Evolutionary conservation across 2,888 invertebrate genomes (phyloP), one percentile per base, ranked within the genome.

Genomic region (Ephialtes manifestator): DNA sequence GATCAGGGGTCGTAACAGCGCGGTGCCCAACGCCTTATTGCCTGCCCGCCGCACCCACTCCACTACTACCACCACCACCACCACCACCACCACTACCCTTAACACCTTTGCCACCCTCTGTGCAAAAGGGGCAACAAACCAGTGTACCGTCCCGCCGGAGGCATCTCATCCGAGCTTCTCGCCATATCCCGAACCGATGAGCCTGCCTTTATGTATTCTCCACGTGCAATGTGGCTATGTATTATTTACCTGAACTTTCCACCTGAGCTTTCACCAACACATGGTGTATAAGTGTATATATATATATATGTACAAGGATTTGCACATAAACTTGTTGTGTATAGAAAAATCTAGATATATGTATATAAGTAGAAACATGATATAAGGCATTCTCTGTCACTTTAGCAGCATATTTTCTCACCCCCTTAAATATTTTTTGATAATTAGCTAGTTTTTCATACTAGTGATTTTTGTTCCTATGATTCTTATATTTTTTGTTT

Each of bases 1-100:
- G 92, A 93, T 93, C 92, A 93, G 90, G 90, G 92, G 89, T 92
- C 92, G 92, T 92, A 92, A 93, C 92, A 89, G 91, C 92, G 92
- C 90, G 93, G 93, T 92, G 89, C 91, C 91, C 90, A 90, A 89
- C 90, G 88, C 92, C 92, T 93, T 92, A 93, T 93, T 91, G 92
- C 92, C 89, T 83, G 89, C 90, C 91, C 89, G 88, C 90, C 90
- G 86, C 87, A 88, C 84, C 87, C 86, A 81, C 85, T 79, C 82
- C 86, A 72, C 84, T 53, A 74, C 91, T 89, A 88, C 90, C 89
- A 86, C 87, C 88, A 82, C 86, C 85, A 80, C 85, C 79, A 18
- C 81, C 86, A 71, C 84, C 24, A 39, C 48, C 39, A 20, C 20
- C 63, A 13, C 63, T 58, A 84, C 15, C 58, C 24, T 58, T 15